Conservation (phyloP, 2,113 vertebrate species). For the Heterocephalus glaber region DNA sequence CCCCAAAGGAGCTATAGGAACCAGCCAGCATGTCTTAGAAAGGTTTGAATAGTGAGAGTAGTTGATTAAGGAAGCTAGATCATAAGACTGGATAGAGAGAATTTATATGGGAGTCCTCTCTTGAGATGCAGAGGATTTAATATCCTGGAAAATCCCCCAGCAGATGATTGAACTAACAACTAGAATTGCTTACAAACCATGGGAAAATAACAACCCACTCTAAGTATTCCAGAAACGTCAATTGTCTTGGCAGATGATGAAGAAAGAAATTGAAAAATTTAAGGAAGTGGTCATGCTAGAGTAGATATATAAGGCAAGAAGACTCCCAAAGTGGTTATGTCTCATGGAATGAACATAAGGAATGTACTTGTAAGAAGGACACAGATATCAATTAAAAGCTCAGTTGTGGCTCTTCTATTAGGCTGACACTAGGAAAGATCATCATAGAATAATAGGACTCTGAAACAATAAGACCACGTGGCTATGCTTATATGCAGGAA, state of each 20-base stretch:
- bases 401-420: background rate
- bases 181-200: background rate
- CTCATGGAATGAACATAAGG: background rate
- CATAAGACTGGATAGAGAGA: background rate
- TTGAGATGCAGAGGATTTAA: background rate
- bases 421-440: background rate
- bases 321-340: background rate
- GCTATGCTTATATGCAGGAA: background rate
- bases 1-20: background rate
- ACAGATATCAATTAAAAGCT: background rate
- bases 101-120: background rate
- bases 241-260: background rate
- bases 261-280: constrained; percentile 25
- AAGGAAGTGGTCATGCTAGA: background rate
- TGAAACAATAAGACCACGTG: background rate
- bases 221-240: background rate
- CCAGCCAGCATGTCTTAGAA: background rate
- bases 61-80: background rate
- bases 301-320: background rate
- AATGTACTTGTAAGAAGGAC: background rate
- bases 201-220: background rate
- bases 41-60: background rate
- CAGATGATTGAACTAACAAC: background rate
- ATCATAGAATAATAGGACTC: background rate
- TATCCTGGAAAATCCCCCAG: background rate